phyloP scores from a whole-genome alignment of 2,113 vertebrate genomes.

The Promerops cafer region DNA sequence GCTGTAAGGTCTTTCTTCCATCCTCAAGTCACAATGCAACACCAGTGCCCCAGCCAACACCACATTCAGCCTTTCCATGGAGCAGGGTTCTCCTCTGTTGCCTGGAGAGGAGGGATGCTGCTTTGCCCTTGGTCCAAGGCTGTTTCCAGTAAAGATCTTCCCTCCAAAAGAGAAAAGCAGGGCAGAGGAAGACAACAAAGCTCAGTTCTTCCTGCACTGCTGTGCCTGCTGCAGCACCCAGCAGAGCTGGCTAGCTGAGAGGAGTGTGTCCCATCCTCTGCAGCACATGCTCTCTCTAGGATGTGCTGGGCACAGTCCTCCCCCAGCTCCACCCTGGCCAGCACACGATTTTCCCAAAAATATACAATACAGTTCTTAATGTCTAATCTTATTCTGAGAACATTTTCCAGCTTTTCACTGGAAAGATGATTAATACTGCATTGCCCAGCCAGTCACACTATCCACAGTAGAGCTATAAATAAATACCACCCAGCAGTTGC shows the following conservation, averaged over 20 bases:
- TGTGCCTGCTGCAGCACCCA: neutral
- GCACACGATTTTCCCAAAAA: neutral
- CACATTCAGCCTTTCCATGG: neutral
- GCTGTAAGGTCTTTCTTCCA: neutral
- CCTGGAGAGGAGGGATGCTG: neutral
- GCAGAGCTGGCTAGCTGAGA: neutral
- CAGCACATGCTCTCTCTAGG: neutral
- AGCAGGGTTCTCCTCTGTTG: neutral
- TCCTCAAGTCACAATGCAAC: rapidly evolving
- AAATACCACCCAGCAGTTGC: conserved; percentile 37
- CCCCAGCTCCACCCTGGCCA: neutral
- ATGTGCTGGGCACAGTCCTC: neutral
- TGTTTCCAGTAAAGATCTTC: neutral
- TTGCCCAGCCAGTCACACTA: conserved; percentile 41
- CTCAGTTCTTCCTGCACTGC: rapidly evolving
- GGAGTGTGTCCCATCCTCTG: neutral
- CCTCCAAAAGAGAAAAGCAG: neutral
- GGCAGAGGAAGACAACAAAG: neutral
- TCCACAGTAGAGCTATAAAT: conserved; percentile 48
- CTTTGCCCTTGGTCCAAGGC: neutral
- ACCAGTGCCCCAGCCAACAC: neutral
- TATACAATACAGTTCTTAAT: neutral
- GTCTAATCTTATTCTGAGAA: conserved; percentile 29
- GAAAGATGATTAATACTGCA: conserved; percentile 35
- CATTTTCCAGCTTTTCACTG: neutral